These are phyloP conservation scores for Crotophaga sulcirostris DNA, from an alignment of 2,113 vertebrate genomes.

Conservation along the genomic window DNA sequence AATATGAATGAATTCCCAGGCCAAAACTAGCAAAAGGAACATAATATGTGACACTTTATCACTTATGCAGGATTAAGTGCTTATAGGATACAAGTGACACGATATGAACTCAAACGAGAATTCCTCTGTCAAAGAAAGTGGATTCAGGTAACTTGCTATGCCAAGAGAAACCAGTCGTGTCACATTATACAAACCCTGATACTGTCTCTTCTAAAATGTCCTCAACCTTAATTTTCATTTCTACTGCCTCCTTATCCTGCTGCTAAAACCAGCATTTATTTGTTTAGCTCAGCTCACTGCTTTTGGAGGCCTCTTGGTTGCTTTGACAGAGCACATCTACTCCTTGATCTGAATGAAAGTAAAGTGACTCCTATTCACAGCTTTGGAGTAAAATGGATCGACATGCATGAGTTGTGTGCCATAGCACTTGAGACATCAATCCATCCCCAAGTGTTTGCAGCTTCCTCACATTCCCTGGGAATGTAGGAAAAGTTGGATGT, in stretches of 20 bases:
- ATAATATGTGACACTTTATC: neutral
- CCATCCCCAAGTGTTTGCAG: neutral
- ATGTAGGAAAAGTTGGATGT: constrained; percentile 21
- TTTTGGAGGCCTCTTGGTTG: neutral
- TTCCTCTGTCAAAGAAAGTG: neutral
- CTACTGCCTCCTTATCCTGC: neutral
- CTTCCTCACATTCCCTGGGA: constrained; percentile 32
- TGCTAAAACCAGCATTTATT: neutral
- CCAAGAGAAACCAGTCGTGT: neutral
- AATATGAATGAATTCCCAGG: neutral
- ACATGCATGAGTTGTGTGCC: constrained; percentile 44
- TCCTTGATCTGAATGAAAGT: neutral
- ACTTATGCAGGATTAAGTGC: neutral
- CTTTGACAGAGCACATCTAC: neutral
- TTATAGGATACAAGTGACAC: neutral
- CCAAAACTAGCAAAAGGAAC: neutral
- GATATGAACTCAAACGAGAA: neutral
- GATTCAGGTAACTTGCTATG: neutral
- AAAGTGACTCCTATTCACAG: neutral
- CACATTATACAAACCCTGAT: neutral
- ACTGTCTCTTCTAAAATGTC: neutral
- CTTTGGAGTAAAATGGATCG: constrained; percentile 4
- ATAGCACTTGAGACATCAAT: neutral
- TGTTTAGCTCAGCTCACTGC: neutral
- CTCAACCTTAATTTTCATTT: neutral